Percentiles rank a stretch among this genome's conserved stretches.
Conservation (phyloP, 2,113 vertebrate genomes). For the Thunnus thynnus region DNA sequence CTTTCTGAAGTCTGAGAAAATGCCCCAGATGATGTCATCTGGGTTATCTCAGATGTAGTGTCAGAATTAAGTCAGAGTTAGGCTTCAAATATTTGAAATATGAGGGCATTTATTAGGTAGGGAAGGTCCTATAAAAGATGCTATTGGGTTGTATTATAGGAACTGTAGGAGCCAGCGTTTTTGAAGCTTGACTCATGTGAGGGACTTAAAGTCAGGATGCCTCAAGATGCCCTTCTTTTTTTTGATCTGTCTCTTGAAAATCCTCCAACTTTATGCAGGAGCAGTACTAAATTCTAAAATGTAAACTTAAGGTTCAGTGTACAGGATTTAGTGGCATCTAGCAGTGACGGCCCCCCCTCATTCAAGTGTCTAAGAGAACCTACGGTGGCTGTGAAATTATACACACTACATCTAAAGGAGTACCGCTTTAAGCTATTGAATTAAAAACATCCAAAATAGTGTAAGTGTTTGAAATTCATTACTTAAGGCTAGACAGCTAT, state of each 20-base stretch:
- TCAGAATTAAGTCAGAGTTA: too few relatives aligned
- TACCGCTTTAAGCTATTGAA: background rate
- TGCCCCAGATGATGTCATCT: background rate
- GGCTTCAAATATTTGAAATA: background rate
- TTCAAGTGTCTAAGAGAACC: too few relatives aligned
- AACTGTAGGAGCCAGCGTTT: background rate
- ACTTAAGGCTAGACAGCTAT: background rate
- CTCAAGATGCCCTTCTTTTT: background rate
- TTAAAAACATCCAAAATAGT: constrained; percentile 3
- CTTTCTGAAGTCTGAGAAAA: background rate
- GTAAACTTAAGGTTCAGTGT: too few relatives aligned
- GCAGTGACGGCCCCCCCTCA: too few relatives aligned
- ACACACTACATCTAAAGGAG: background rate
- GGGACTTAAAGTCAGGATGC: background rate
- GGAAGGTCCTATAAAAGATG: background rate
- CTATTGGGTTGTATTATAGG: background rate
- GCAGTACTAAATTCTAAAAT: background rate
- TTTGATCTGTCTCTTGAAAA: background rate
- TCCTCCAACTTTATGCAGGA: background rate
- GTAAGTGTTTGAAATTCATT: background rate
- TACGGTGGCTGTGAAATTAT: too few relatives aligned
- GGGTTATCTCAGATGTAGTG: background rate
- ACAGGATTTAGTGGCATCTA: too few relatives aligned
- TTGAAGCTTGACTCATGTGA: background rate
- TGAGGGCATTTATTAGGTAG: background rate